Conservation (phyloP, 1,140 invertebrate genomes). For the Eciton burchellii region DNA sequence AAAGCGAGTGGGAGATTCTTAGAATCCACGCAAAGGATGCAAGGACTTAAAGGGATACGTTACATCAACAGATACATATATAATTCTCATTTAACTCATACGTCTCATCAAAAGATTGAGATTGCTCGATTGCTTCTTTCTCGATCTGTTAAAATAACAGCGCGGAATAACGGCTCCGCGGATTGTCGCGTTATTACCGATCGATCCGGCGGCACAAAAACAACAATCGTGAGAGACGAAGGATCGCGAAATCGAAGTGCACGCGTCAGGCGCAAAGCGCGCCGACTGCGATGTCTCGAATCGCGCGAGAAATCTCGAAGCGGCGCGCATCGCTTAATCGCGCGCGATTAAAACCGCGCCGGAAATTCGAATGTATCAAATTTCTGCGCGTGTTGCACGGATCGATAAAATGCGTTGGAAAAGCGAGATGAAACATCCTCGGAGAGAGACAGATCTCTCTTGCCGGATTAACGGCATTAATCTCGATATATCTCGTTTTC, state of each 20-base stretch:
- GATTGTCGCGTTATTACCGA: slow-evolving; percentile 4
- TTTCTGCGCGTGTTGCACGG: too few relatives aligned
- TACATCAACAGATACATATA: not conserved
- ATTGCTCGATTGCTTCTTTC: not conserved
- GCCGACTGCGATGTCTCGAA: not conserved
- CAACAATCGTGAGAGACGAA: slow-evolving; percentile 40
- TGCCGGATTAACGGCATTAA: slow-evolving; percentile 33
- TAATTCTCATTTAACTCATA: not conserved
- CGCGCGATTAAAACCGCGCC: slow-evolving; percentile 46
- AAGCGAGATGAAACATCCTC: slow-evolving; percentile 13
- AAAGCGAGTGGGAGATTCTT: not conserved
- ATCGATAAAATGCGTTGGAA: too few relatives aligned
- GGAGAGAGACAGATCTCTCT: slow-evolving; percentile 33
- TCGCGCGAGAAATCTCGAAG: slow-evolving; percentile 18
- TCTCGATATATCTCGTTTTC: slow-evolving; percentile 53
- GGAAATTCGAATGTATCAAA: too few relatives aligned
- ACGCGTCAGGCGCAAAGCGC: slow-evolving; percentile 32
- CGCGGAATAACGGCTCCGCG: slow-evolving; percentile 21
- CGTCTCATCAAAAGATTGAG: too few relatives aligned
- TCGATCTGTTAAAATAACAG: slow-evolving; percentile 26
- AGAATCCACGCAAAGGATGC: not conserved
- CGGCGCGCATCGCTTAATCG: not conserved
- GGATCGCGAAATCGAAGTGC: slow-evolving; percentile 30
- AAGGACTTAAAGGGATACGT: not conserved
- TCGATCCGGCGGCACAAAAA: slow-evolving; percentile 35